Percentiles rank a stretch among this genome's conserved stretches.
phyloP scores from a whole-genome alignment of 2,888 invertebrate genomes.

The Drosophila sordidula region DNA sequence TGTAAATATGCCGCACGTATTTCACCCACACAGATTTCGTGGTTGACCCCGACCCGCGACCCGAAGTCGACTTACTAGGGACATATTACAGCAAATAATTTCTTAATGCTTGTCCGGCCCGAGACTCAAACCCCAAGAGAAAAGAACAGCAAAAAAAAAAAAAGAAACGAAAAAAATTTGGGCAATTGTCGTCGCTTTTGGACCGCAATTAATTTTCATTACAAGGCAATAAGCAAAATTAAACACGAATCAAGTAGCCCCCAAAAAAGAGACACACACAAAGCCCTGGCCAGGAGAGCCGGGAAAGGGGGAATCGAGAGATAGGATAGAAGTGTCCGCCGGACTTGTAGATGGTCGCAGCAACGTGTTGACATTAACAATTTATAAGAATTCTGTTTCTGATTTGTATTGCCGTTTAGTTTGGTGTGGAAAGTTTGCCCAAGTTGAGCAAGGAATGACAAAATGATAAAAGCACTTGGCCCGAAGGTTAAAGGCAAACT shows the following conservation, averaged over 20 bases:
- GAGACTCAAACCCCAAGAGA: constrained; percentile 11
- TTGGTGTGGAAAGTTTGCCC: constrained; percentile 4
- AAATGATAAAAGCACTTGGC: constrained; percentile 17
- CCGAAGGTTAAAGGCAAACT: constrained; percentile 11
- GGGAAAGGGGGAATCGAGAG: neutral
- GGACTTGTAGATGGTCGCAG: constrained; percentile 5
- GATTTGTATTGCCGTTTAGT: constrained; percentile 16
- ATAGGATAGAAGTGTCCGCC: neutral
- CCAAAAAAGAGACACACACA: constrained; percentile 1
- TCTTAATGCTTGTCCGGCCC: constrained; percentile 39
- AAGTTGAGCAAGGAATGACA: constrained; percentile 1
- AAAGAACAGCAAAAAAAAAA: constrained; percentile 7
- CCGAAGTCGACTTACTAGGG: constrained; percentile 3
- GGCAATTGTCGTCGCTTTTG: constrained; percentile 44
- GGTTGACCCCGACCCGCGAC: constrained; percentile 15
- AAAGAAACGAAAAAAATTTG: constrained; percentile 10
- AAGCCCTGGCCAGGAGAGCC: neutral
- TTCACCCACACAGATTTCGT: constrained; percentile 38
- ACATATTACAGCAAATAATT: constrained; percentile 50
- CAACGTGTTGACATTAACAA: constrained; percentile 66
- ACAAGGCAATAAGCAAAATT: constrained; percentile 75
- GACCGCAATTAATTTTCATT: constrained; percentile 77
- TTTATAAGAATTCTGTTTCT: constrained; percentile 51
- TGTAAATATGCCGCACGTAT: constrained; percentile 63
- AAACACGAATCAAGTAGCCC: constrained; percentile 68